phyloP scores from a whole-genome alignment of 2,113 vertebrate genomes.

The Myrmophylax atrothorax region DNA sequence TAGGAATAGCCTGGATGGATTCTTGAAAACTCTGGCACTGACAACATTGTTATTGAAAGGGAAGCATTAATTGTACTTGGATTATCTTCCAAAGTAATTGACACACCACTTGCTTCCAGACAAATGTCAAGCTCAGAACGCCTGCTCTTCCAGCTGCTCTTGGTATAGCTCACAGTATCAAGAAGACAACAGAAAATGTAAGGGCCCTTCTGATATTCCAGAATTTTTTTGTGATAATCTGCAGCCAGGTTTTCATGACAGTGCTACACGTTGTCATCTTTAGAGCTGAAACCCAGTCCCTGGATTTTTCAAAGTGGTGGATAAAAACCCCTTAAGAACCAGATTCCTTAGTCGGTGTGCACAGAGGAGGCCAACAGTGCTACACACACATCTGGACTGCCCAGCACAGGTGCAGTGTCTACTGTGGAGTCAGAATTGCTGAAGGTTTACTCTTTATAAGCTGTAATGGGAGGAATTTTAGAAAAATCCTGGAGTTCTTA shows the following conservation, averaged over 20 bases:
- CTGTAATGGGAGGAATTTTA: neutral
- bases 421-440: neutral
- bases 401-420: neutral
- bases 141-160: conserved; percentile 3
- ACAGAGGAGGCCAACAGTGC: neutral
- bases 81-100: conserved; percentile 35
- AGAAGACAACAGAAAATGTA: neutral
- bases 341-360: neutral
- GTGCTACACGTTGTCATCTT: neutral
- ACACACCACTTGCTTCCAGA: conserved; percentile 24
- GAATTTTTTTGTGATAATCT: neutral
- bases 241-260: neutral
- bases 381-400: neutral
- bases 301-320: neutral
- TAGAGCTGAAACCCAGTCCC: neutral
- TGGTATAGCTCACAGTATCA: neutral
- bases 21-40: conserved; percentile 40
- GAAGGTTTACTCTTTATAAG: neutral
- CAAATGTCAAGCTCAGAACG: neutral
- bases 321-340: neutral
- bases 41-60: conserved; percentile 31
- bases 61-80: conserved; percentile 52
- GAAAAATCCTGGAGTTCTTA: neutral
- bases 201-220: neutral
- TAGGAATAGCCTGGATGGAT: neutral